Evolutionary conservation across 2,113 vertebrate species (phyloP), one percentile per base, ranked within the genome.

Genomic region (Rhinolophus sinicus): DNA sequence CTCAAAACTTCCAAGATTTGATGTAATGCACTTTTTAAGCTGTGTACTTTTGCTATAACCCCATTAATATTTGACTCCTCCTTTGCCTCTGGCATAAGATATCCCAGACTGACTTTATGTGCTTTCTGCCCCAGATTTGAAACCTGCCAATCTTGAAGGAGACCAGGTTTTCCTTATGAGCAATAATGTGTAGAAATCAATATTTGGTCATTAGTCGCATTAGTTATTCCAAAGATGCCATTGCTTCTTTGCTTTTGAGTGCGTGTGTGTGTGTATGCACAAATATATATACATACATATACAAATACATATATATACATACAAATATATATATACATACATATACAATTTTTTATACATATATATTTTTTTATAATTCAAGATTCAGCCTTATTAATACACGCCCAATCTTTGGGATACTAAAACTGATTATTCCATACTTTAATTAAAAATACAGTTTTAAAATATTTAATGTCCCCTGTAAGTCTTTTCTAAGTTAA

Each of bases 381-480:
- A 82, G 33, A n/a, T 73, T 94, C 65, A 40, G 26, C 6, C 18
- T 89, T 81, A 82, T 94, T 50, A 77, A 67, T 58, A 86, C 15
- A 64, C 82, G 56, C 2, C 12, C 28, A 54, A 16, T 82, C 24
- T 52, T 21, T 82, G 60, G 58, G 84, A 90, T 13, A 21, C 12
- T 89, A 54, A 83, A 83, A 75, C 56, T 30, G 38, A 30, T 56
- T 30, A 56, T 95, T 94, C 38, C 64, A 93, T 97, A 96, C 85
- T 96, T 82, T 94, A 96, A 97, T 94, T 95, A 76, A 97, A 95
- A 96, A 96, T 93, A 97, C 88, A 97, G 62, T 85, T 60, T 97
- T 96, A 95, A 98, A 69, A 33, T 33, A 3, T 30, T 75, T 8
- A 95, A 76, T 78, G 75, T 94, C 90, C 75, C 24, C 50, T 91